Evolutionary conservation across 2,113 vertebrate species (phyloP), one percentile per base, ranked within the genome.

Genomic region (Corynorhinus townsendii): DNA sequence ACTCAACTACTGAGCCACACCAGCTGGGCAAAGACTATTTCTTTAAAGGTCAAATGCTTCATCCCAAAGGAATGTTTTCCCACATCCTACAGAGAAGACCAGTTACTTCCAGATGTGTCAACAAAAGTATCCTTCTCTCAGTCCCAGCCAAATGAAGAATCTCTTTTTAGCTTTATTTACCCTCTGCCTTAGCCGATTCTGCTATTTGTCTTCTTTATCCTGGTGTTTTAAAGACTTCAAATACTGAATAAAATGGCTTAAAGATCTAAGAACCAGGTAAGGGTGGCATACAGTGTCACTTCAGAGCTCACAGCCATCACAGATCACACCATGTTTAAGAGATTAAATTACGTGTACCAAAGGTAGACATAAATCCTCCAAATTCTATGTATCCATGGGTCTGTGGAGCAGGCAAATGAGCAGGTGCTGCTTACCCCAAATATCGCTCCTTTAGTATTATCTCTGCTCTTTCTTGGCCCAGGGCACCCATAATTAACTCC

Each of bases 401-500:
- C 93, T 93, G 26, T 16, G 10, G 47, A 71, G 54, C 62, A 64
- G 71, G 75, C 80, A 69, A 83, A 89, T 43, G 47, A 96, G 54
- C 95, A 92, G 82, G 76, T 93, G 97, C 75, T 93, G 54, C 86
- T 95, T 83, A 86, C 64, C 45, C 11, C 59, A 93, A 95, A 91
- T 83, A 1, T 16, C 52, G 5, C 66, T 83, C 71, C 72, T 80
- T 89, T 49, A 66, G 45, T 84, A 86, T 95, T 89, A 83, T 94
- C 89, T 84, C 92, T 75, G 64, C 86, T 96, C 92, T 84, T 90
- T 85, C 72, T 72, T 33, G n/a, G 87, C 93, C 86, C 68, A 92
- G 77, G 77, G 72, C 91, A 84, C 91, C 93, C 64, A 4, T 96
- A 96, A 97, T 97, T 97, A 97, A 80, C 81, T 91, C 87, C 85